Conservation (phyloP, 2,797 vertebrate species). For the Ctenopoma multispine region DNA sequence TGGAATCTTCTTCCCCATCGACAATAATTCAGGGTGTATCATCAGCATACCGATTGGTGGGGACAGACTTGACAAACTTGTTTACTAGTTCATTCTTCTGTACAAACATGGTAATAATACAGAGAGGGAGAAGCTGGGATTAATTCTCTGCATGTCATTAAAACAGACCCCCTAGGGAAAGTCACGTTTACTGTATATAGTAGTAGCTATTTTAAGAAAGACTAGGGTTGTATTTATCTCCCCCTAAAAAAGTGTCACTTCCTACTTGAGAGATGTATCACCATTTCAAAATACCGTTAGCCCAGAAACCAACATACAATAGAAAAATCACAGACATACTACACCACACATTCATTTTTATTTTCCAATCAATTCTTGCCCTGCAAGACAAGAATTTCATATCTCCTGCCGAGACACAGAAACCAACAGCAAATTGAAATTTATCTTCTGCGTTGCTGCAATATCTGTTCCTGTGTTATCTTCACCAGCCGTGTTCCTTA, state of each 20-base stretch:
- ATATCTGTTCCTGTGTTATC: slow-evolving; percentile 81
- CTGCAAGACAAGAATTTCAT: slow-evolving; percentile 80
- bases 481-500: slow-evolving; percentile 73
- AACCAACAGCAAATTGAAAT: slow-evolving; percentile 85
- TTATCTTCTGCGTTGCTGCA: slow-evolving; percentile 75
- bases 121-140: slow-evolving; percentile 49
- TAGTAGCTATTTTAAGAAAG: slow-evolving; percentile 77
- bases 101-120: slow-evolving; percentile 68
- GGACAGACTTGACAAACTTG: slow-evolving; percentile 66
- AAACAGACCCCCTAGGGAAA: slow-evolving; percentile 76
- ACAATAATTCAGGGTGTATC: slow-evolving; percentile 62
- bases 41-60: slow-evolving; percentile 56
- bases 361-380: slow-evolving; percentile 82
- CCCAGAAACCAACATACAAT: slow-evolving; percentile 60
- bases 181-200: slow-evolving; percentile 72
- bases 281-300: slow-evolving; percentile 58
- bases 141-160: slow-evolving; percentile 81
- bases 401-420: slow-evolving; percentile 78
- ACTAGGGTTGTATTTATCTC: slow-evolving; percentile 69
- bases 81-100: slow-evolving; percentile 69
- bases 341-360: slow-evolving; percentile 76
- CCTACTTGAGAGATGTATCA: slow-evolving; percentile 70
- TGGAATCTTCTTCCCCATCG: slow-evolving; percentile 61
- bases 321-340: slow-evolving; percentile 61
- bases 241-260: slow-evolving; percentile 72